These are phyloP conservation scores for Cyprinodon brontotheroides DNA, from an alignment of 2,113 vertebrate species.

Conservation along the genomic window DNA sequence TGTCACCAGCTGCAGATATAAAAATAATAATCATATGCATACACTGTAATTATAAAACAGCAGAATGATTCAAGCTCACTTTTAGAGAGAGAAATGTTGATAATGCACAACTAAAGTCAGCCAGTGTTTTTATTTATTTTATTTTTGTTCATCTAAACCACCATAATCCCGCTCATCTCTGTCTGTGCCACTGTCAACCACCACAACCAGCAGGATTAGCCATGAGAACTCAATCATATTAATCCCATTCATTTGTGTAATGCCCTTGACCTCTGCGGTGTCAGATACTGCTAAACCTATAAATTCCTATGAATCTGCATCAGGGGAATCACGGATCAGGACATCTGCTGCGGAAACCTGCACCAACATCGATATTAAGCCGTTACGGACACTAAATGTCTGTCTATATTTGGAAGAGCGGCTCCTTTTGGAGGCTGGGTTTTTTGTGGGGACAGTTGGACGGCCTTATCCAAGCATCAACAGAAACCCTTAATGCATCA, in stretches of 20 bases:
- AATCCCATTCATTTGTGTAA: constrained; percentile 71
- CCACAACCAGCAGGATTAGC: constrained; percentile 65
- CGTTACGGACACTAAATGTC: constrained; percentile 41
- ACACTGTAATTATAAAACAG: constrained; percentile 18
- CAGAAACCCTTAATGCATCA: constrained; percentile 67
- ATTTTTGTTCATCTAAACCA: constrained; percentile 57
- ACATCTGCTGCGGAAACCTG: constrained; percentile 74
- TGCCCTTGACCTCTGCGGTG: constrained; percentile 56
- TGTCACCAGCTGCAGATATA: constrained; percentile 68
- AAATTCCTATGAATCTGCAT: constrained; percentile 66
- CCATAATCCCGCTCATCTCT: constrained; percentile 65
- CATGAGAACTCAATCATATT: constrained; percentile 67
- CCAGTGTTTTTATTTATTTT: constrained; percentile 33
- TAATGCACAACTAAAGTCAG: constrained; percentile 2
- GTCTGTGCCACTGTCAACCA: constrained; percentile 48
- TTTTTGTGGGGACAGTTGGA: constrained; percentile 42
- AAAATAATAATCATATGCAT: constrained; percentile 11
- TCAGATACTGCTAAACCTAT: constrained; percentile 49
- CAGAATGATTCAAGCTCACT: background rate
- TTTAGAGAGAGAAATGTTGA: background rate
- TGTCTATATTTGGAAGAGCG: constrained; percentile 60
- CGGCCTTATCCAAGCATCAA: constrained; percentile 11
- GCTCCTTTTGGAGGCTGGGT: constrained; percentile 3
- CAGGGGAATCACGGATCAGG: constrained; percentile 45
- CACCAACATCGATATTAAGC: constrained; percentile 70